Percentiles rank a stretch among this genome's conserved stretches.
phyloP scores from a whole-genome alignment of 2,113 vertebrate species.

The Odobenus rosmarus region DNA sequence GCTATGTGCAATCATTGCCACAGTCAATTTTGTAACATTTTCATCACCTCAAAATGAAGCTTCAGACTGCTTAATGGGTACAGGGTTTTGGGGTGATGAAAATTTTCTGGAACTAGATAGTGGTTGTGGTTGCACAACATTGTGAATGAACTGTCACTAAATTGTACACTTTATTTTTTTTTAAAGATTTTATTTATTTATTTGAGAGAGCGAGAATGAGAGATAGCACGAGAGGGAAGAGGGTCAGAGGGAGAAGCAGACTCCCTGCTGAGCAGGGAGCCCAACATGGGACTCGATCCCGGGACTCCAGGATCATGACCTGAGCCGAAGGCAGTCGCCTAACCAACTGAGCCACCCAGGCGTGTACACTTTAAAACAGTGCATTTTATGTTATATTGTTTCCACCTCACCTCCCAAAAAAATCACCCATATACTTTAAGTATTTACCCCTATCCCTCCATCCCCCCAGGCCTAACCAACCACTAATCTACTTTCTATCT shows the following conservation, averaged over 20 bases:
- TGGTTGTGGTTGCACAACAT: not conserved
- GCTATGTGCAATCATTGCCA: not conserved
- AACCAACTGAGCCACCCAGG: no score
- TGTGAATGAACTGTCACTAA: not conserved
- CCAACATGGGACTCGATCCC: no score
- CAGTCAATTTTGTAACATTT: constrained; percentile 11
- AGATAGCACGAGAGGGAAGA: no score
- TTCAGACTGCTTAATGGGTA: not conserved
- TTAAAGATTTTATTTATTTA: no score
- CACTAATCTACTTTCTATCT: not conserved
- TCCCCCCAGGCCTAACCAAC: not conserved
- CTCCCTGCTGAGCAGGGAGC: no score
- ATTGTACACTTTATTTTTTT: not conserved
- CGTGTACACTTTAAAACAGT: not conserved
- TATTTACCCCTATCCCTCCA: not conserved
- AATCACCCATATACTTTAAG: not conserved
- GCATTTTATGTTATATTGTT: not conserved
- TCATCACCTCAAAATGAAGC: not conserved
- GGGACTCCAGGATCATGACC: no score
- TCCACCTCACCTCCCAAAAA: not conserved
- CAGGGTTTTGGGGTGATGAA: not conserved
- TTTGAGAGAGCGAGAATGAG: no score
- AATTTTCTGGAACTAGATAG: not conserved
- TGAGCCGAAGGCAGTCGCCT: no score
- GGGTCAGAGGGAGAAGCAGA: no score